Evolutionary conservation across 2,888 invertebrate species (phyloP).

Genomic region (Orthonychiurus folsomi): DNA sequence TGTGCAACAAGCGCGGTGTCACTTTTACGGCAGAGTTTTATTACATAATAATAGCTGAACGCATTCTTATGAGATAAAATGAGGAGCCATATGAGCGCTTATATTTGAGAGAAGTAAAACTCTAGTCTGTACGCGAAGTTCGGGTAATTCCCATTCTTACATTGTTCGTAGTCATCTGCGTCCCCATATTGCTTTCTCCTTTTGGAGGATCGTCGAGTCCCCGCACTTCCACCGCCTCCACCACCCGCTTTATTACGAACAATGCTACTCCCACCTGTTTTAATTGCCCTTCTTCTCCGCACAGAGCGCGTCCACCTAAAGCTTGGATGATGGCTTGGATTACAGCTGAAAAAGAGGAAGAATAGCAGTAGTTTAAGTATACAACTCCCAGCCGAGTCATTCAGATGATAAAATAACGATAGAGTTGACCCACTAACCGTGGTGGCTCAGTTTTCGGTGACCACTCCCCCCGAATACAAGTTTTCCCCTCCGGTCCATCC

Average conservation of each 20-base stretch:
- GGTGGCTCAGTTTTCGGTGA: constrained; percentile 72
- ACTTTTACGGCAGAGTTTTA: too few relatives aligned
- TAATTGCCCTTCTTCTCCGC: constrained; percentile 49
- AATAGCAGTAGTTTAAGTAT: not conserved
- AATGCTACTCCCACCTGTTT: constrained; percentile 8
- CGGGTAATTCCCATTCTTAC: too few relatives aligned
- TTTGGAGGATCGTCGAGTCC: not conserved
- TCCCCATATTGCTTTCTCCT: constrained; percentile 6
- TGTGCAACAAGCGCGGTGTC: too few relatives aligned
- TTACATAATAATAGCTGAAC: too few relatives aligned
- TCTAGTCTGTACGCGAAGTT: too few relatives aligned
- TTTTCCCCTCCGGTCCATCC: constrained; percentile 84
- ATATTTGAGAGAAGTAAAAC: too few relatives aligned
- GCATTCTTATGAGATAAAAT: too few relatives aligned
- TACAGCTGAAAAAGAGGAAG: constrained; percentile 55
- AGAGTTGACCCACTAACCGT: constrained; percentile 33
- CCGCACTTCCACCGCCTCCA: not conserved
- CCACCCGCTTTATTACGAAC: constrained; percentile 1
- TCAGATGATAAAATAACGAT: too few relatives aligned
- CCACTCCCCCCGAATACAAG: constrained; percentile 90
- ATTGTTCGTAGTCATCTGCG: constrained; percentile 19
- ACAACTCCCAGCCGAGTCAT: not conserved
- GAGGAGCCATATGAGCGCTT: too few relatives aligned
- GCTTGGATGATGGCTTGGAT: constrained; percentile 76
- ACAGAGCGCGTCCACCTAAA: constrained; percentile 66